Evolutionary conservation across 2,797 vertebrate species (phyloP).

Genomic region (Oryzias sinensis): DNA sequence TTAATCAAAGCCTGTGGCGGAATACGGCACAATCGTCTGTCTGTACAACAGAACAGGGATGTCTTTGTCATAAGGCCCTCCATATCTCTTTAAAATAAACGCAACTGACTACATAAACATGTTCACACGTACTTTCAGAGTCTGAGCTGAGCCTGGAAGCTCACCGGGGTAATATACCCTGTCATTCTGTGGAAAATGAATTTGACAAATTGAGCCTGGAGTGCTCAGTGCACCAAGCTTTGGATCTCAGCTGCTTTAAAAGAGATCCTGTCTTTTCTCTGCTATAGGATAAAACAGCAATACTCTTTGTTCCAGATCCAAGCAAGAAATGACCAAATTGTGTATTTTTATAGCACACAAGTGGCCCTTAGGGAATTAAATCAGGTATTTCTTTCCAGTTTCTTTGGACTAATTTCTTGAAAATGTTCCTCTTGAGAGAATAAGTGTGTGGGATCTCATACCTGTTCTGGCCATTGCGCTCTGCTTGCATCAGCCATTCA

Average conservation of each 20-base stretch:
- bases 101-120: slow-evolving; percentile 10
- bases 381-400: slow-evolving; percentile 15
- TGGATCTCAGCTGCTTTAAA: slow-evolving; percentile 39
- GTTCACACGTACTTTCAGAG: slow-evolving; percentile 28
- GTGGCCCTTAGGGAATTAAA: slow-evolving; percentile 12
- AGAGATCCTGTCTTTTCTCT: slow-evolving; percentile 13
- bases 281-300: slow-evolving; percentile 23
- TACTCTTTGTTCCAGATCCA: slow-evolving; percentile 25
- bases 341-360: slow-evolving; percentile 27
- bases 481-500: slow-evolving; percentile 69
- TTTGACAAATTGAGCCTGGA: slow-evolving; percentile 62
- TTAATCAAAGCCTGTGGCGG: slow-evolving; percentile 3
- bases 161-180: slow-evolving; percentile 52
- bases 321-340: slow-evolving; percentile 21
- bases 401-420: slow-evolving; percentile 25
- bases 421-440: slow-evolving; percentile 29
- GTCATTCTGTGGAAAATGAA: slow-evolving; percentile 56
- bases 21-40: slow-evolving; percentile 6
- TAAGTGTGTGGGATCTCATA: slow-evolving; percentile 17
- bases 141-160: slow-evolving; percentile 35
- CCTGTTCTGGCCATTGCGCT: slow-evolving; percentile 44
- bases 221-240: slow-evolving; percentile 37
- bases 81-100: slow-evolving; percentile 20
- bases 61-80: slow-evolving; percentile 7
- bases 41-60: background rate